Evolutionary conservation across 2,797 vertebrate genomes (phyloP), one percentile per base, ranked within the genome.

Genomic region (Catostomus latipinnis): DNA sequence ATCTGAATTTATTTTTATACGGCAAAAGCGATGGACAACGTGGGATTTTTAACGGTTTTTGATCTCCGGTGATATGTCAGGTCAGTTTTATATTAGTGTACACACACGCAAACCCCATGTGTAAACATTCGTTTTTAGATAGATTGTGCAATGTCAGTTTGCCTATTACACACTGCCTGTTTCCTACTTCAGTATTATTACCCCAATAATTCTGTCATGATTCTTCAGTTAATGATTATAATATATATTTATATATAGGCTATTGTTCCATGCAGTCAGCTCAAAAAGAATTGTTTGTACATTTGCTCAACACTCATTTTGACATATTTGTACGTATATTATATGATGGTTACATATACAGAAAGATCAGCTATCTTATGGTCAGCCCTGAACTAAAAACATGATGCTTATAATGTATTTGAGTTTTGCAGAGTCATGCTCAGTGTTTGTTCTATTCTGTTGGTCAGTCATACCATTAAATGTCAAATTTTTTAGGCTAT

Each of bases 41-140:
- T 6, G 34, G 14, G 57, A 22, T 22, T 34, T 34, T 66, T 65
- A 52, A 79, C 52, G 16, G 9, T 9, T 54, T 79, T 50, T 58
- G 69, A 50, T 72, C 2, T 66, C 52, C 16, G 62, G 69, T 79
- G 77, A 56, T 71, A 78, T 79, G 77, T 57, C 69, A 79, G 77
- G 77, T 79, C 9, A 12, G 77, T 72, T 57, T 57, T 49, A 57
- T 65, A 50, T 48, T n/a, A 8, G 1, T 50, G 2, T 34, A n/a
- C 57, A 71, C 5, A 16, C 18, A 11, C 0, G 13, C 14, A n/a
- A 71, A 13, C 49, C 14, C 43, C 8, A 69, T 48, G 14, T 22
- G 49, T 71, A 78, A 53, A 71, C 57, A 12, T 56, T 1, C 7
- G 18, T 22, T 58, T 12, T 11, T 9, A 48, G 13, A 45, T 45